Base-by-base conservation (phyloP, 35 echinoderm and acorn worm genomes). In the Heliocidaris tuberculata region DNA sequence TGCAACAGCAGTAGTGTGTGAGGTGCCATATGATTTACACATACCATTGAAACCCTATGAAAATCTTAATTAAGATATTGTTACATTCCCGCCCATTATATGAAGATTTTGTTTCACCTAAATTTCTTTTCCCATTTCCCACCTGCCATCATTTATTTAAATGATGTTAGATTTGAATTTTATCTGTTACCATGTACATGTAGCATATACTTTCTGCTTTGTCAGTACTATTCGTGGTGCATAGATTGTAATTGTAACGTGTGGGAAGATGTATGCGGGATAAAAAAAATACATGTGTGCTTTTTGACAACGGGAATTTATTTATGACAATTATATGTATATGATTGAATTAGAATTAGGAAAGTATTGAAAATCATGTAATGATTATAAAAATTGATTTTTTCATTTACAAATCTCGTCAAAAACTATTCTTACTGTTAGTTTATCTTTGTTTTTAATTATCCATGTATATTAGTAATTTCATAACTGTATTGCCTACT, bases 231-330 rank as follows among this genome's bases (percentile, higher is more conserved):
- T 24, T 78, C 21, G 21, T 78, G 65, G 65, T 78, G 65, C 65
- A 78, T 10, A 56, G 52, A 56, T 56, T 78, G 65, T 78, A 78
- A 78, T 29, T 78, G 12, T 78, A 7, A 78, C 7, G 21, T 78
- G 65, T 78, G 15, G 65, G 65, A 78, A n/a, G 4, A 27, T 78
- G 65, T 78, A 78, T 78, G 65, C 65, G 27, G 65, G 65, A 78
- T 78, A 78, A n/a, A 21, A 78, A 78, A 78, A 78, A 78, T 24
- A 78, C 27, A n/a, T 19, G 65, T 78, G 65, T n/a, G 52, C 27
- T 78, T 78, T 78, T 78, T 78, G 65, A 78, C 21, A 78, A 78
- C 65, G 21, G 65, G 65, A 78, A n/a, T 78, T 78, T 78, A 78
- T 78, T 78, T 78, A 78, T 78, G 52, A 56, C 15, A n/a, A 78